These are phyloP conservation scores for Drosophila kurseongensis DNA, from an alignment of 1,140 invertebrate species.

Conservation along the genomic window DNA sequence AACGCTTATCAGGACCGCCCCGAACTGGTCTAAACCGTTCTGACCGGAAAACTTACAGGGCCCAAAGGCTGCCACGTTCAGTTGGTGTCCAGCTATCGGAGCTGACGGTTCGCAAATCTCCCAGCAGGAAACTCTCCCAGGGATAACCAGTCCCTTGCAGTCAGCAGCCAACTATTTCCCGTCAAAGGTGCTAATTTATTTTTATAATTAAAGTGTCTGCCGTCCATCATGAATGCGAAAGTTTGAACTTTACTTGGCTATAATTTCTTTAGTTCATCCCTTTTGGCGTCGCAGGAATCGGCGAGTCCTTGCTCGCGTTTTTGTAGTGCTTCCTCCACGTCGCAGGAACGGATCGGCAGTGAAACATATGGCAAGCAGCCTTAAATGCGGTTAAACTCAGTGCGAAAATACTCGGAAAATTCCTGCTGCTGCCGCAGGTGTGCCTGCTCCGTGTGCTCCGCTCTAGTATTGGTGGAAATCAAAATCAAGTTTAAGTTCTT, in stretches of 20 bases:
- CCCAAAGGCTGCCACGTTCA: slow-evolving; percentile 48
- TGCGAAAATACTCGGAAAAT: slow-evolving; percentile 28
- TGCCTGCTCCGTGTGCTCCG: slow-evolving; percentile 44
- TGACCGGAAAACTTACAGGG: slow-evolving; percentile 24
- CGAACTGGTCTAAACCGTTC: slow-evolving; percentile 26
- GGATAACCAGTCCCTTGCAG: neutral
- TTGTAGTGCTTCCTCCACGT: slow-evolving; percentile 49
- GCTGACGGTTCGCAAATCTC: slow-evolving; percentile 63
- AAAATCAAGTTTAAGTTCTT: slow-evolving; percentile 56
- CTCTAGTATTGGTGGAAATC: slow-evolving; percentile 42
- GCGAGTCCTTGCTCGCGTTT: slow-evolving; percentile 22
- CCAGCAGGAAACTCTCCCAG: slow-evolving; percentile 11
- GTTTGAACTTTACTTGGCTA: neutral
- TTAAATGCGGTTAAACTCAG: slow-evolving; percentile 57
- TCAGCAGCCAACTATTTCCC: slow-evolving; percentile 6
- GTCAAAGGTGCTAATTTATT: slow-evolving; percentile 60
- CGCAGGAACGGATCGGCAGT: slow-evolving; percentile 32
- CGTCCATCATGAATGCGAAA: slow-evolving; percentile 12
- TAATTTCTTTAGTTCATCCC: neutral
- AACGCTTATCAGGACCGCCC: slow-evolving; percentile 56
- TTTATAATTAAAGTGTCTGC: slow-evolving; percentile 60
- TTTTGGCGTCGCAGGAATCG: slow-evolving; percentile 1
- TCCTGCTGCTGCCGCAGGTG: slow-evolving; percentile 50
- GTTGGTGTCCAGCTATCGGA: slow-evolving; percentile 65
- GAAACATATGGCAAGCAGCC: slow-evolving; percentile 56